A percentile compares a stretch with the other conserved stretches of the same genome.
These are phyloP conservation scores for Vesta saturnalis DNA, from an alignment of 2,888 invertebrate genomes.

Conservation along the genomic window DNA sequence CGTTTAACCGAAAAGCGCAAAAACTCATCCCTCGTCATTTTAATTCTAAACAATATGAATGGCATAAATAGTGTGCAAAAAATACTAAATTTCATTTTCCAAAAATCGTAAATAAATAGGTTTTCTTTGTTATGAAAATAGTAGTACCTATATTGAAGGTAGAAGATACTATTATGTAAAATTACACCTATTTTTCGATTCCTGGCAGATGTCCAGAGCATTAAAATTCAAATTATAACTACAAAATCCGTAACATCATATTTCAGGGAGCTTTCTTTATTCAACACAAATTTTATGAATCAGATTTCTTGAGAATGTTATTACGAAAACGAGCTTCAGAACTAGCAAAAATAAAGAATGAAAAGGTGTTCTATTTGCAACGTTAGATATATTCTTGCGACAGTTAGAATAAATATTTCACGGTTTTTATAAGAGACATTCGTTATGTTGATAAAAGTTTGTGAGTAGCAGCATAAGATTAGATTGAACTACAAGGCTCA, in stretches of 20 bases:
- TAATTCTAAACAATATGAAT: conserved; percentile 20
- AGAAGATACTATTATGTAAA: background rate
- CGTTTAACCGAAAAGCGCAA: conserved; percentile 20
- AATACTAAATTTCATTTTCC: background rate
- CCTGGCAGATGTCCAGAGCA: conserved; percentile 32
- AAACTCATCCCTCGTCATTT: conserved; percentile 12
- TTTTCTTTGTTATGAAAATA: too few relatives aligned
- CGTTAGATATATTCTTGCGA: background rate
- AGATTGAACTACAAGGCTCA: too few relatives aligned
- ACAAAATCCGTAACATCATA: conserved; percentile 29
- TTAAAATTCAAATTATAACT: conserved; percentile 38
- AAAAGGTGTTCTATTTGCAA: conserved; percentile 25
- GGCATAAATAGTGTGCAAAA: background rate
- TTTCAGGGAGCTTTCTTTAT: conserved; percentile 30
- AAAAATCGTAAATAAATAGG: background rate
- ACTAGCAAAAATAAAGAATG: conserved; percentile 19
- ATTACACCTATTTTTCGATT: conserved; percentile 21
- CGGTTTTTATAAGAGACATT: background rate
- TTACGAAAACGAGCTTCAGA: conserved; percentile 28
- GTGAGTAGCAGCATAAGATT: too few relatives aligned
- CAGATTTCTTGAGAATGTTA: conserved; percentile 30
- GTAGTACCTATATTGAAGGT: too few relatives aligned
- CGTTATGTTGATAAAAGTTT: background rate
- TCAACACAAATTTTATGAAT: conserved; percentile 29
- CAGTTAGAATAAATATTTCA: background rate